Evolutionary conservation across 2,797 vertebrate species (phyloP), one percentile per base, ranked within the genome.

Genomic region (Lutjanus campechanus): DNA sequence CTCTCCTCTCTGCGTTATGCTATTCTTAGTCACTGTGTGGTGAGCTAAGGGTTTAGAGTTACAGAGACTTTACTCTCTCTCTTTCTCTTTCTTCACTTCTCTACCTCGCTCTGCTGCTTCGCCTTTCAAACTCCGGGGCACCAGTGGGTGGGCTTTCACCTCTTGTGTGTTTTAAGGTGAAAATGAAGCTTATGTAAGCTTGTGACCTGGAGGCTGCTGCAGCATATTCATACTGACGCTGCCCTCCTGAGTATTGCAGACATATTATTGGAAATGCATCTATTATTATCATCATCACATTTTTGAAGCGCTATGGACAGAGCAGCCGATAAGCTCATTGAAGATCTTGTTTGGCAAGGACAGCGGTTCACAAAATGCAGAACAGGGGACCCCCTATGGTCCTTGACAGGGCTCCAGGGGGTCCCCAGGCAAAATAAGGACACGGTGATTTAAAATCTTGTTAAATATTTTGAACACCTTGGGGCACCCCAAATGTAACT

Each of bases 21-120:
- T 94, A 90, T 94, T 93, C 84, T 93, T 93, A 88, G 93, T 83
- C 7, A 40, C 77, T 41, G 77, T 64, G 79, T 59, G 80, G 77
- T 74, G 88, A 87, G 85, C 70, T 61, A 22, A 81, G 56, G 88
- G 91, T 95, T 92, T 95, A 94, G 90, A 93, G 93, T 96, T 95
- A 94, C 93, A 89, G 76, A 88, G 82, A 88, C 88, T 73, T 84
- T n/a, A 51, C 78, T 73, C 77, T 86, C 73, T 5, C 76, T 86
- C 53, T 69, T 75, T 77, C 44, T 46, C 74, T 69, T 44, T 47
- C 78, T 72, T 64, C 63, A 43, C 81, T 63, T 59, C 40, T 70
- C 64, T 73, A 10, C 72, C 62, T 47, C 36, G 0, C 61, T 83
- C 68, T 60, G 3, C 75, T 51, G 58, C 67, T 16, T 77, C 16